Percentiles rank a stretch among this genome's conserved stretches.
phyloP scores from a whole-genome alignment of 2,797 vertebrate genomes.

The Etheostoma nigrum region DNA sequence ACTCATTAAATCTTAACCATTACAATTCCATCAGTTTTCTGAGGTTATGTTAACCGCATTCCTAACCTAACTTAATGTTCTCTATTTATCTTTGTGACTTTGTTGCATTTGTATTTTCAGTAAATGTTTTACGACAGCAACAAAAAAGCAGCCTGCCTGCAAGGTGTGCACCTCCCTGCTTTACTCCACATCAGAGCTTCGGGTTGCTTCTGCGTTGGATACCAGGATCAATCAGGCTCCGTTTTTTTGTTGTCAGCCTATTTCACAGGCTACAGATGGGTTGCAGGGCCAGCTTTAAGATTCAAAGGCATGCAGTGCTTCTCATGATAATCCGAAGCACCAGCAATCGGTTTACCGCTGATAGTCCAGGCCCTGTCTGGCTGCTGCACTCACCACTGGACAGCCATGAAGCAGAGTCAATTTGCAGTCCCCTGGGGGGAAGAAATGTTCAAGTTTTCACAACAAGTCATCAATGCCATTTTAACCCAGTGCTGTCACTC shows the following conservation, averaged over 20 bases:
- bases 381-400: constrained; percentile 61
- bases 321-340: constrained; percentile 81
- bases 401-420: constrained; percentile 76
- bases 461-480: constrained; percentile 73
- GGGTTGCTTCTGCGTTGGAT: constrained; percentile 52
- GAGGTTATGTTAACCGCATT: neutral
- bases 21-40: constrained; percentile 9
- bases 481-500: constrained; percentile 73
- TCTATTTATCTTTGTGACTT: constrained; percentile 9
- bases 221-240: constrained; percentile 74
- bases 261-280: constrained; percentile 79
- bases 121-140: constrained; percentile 47
- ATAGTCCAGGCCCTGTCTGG: constrained; percentile 62
- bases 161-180: constrained; percentile 53
- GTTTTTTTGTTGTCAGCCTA: constrained; percentile 72
- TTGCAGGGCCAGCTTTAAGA: constrained; percentile 74
- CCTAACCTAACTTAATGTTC: neutral
- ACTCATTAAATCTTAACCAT: constrained; percentile 28
- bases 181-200: constrained; percentile 66
- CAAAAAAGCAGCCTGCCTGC: constrained; percentile 41
- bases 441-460: constrained; percentile 69
- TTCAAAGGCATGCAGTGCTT: constrained; percentile 76
- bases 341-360: constrained; percentile 75
- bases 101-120: constrained; percentile 35
- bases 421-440: constrained; percentile 65